Percentiles rank a stretch among this genome's conserved stretches.
Evolutionary conservation across 2,888 invertebrate genomes (phyloP).

Genomic region (Drosophila nr. perissopoda): DNA sequence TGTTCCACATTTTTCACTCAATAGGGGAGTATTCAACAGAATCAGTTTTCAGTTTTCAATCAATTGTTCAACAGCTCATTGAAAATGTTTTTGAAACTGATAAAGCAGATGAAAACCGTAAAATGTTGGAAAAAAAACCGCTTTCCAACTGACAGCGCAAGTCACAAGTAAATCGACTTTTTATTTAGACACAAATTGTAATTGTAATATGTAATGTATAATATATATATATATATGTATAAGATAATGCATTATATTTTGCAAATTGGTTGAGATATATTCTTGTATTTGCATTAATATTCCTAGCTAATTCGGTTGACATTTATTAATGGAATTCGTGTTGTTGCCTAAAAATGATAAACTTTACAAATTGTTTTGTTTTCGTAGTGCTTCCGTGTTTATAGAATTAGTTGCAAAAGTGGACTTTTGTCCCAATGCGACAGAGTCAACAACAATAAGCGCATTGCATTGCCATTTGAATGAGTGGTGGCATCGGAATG

Average conservation of each 20-base stretch:
- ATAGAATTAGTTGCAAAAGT: slow-evolving; percentile 56
- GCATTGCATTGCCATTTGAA: background rate
- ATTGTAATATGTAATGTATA: background rate
- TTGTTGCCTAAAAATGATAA: background rate
- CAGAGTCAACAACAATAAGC: background rate
- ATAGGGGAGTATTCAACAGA: background rate
- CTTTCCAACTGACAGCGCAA: background rate
- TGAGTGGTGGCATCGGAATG: background rate
- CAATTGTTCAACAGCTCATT: background rate
- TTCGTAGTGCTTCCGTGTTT: background rate
- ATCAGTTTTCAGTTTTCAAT: background rate
- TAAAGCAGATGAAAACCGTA: background rate
- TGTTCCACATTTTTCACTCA: background rate
- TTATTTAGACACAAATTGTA: background rate
- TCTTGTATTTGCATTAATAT: background rate
- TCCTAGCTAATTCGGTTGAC: background rate
- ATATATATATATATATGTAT: background rate
- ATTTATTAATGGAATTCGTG: background rate
- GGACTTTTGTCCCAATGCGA: slow-evolving; percentile 45
- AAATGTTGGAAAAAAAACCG: background rate
- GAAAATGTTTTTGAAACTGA: background rate
- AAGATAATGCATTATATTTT: background rate
- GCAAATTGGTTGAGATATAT: background rate
- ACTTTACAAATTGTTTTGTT: background rate
- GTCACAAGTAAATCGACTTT: background rate